A percentile compares a stretch with the other conserved stretches of the same genome.
Conservation (phyloP, 2,888 invertebrate genomes). For the Dicranocentrus wangi region DNA sequence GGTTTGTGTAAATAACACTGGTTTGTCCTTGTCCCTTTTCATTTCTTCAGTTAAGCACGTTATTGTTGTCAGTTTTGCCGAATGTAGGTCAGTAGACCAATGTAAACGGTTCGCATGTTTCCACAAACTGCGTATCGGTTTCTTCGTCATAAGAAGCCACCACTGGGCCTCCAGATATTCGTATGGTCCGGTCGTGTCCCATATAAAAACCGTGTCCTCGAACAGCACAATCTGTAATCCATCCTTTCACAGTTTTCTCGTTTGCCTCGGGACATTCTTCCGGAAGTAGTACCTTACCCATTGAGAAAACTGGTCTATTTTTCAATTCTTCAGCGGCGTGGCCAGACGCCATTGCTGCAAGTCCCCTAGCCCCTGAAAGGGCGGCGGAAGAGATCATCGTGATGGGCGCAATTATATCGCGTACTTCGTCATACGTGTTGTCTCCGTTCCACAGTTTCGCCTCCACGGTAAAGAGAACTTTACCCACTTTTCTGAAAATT, state of each 20-base stretch:
- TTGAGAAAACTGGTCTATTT: constrained; percentile 46
- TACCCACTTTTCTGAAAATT: constrained; percentile 61
- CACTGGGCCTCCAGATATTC: constrained; percentile 63
- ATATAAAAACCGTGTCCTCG: constrained; percentile 63
- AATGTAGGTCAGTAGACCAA: constrained; percentile 40
- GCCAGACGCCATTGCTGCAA: constrained; percentile 59
- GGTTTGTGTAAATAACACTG: too few species aligned
- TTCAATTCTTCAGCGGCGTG: constrained; percentile 50
- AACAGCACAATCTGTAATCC: constrained; percentile 64
- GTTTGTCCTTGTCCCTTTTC: too few species aligned
- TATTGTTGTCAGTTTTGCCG: background rate
- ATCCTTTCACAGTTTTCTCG: constrained; percentile 55
- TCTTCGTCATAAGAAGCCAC: constrained; percentile 58
- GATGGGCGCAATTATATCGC: constrained; percentile 67
- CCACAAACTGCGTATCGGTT: constrained; percentile 54
- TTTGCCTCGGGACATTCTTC: constrained; percentile 52
- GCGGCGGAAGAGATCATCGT: constrained; percentile 65
- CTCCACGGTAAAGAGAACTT: constrained; percentile 66
- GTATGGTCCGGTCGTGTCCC: constrained; percentile 59
- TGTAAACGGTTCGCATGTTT: constrained; percentile 50
- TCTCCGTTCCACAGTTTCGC: constrained; percentile 67
- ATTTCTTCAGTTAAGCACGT: constrained; percentile 1
- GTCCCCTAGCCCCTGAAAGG: constrained; percentile 60
- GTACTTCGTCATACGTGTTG: constrained; percentile 64
- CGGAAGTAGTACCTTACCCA: constrained; percentile 63